phyloP scores from a whole-genome alignment of 2,888 invertebrate genomes.

The Norana najaformis region DNA sequence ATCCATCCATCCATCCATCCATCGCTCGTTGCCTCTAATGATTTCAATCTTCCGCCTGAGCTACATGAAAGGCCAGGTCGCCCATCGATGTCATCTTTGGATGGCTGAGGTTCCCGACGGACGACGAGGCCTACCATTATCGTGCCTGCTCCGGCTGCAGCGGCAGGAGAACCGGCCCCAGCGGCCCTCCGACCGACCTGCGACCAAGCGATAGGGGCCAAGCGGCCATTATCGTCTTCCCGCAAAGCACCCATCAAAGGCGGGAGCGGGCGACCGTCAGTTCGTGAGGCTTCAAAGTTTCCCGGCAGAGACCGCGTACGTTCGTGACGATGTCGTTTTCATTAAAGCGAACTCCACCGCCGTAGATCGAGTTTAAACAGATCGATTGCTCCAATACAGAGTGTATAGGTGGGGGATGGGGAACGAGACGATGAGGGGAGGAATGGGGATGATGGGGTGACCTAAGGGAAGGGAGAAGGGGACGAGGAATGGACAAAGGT shows the following conservation, averaged over 20 bases:
- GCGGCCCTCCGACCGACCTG: background rate
- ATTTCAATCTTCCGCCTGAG: background rate
- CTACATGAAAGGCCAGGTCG: background rate
- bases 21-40: background rate
- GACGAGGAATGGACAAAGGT: background rate
- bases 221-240: background rate
- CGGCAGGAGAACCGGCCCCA: background rate
- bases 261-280: background rate
- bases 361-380: background rate
- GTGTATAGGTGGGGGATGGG: background rate
- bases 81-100: background rate
- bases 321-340: background rate
- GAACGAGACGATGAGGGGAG: background rate
- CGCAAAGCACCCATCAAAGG: background rate
- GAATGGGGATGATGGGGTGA: background rate
- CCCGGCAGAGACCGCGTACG: background rate
- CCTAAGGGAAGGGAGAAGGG: background rate
- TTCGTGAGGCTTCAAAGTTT: background rate
- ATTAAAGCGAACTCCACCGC: background rate
- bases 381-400: conserved; percentile 4
- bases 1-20: background rate
- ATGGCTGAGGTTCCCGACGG: background rate
- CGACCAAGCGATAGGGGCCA: background rate
- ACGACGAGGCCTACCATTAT: background rate
- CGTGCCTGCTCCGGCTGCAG: background rate